phyloP scores from a whole-genome alignment of 2,113 vertebrate species.

The Hymenochirus boettgeri region DNA sequence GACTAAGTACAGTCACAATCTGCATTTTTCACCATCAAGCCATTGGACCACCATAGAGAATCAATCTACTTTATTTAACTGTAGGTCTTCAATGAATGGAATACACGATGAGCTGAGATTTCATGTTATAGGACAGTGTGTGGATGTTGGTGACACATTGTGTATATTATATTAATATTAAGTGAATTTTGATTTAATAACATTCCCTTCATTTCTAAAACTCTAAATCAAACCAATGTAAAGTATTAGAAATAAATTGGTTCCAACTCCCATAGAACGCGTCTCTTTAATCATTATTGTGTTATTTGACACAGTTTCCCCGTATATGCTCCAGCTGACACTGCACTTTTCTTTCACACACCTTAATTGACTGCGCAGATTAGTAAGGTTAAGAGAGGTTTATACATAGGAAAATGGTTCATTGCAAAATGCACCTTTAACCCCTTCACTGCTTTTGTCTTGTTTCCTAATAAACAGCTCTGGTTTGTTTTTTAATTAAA shows the following conservation, averaged over 20 bases:
- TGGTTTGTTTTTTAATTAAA: too few species aligned
- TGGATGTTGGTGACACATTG: too few species aligned
- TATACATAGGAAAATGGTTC: slow-evolving; percentile 14
- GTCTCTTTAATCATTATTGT: slow-evolving; percentile 41
- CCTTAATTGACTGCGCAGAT: slow-evolving; percentile 39
- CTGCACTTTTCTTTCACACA: slow-evolving; percentile 28
- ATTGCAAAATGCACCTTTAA: slow-evolving; percentile 7
- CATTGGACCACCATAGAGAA: too few species aligned
- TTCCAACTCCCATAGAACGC: slow-evolving; percentile 32
- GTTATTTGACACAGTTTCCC: slow-evolving; percentile 34
- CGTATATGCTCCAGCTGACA: slow-evolving; percentile 27
- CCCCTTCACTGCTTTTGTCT: slow-evolving; percentile 8
- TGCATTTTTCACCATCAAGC: too few species aligned
- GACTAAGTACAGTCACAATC: too few species aligned
- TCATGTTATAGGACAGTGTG: too few species aligned
- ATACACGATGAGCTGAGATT: too few species aligned
- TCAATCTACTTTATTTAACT: too few species aligned
- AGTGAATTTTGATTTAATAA: background rate
- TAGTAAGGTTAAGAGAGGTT: slow-evolving; percentile 39
- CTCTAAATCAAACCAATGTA: slow-evolving; percentile 9
- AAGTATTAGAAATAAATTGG: slow-evolving; percentile 19
- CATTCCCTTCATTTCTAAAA: slow-evolving; percentile 17
- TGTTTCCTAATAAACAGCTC: too few species aligned
- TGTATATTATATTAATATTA: too few species aligned
- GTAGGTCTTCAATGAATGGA: too few species aligned